These are phyloP conservation scores for Myodes glareolus DNA, from an alignment of 2,113 vertebrate species.

Conservation along the genomic window DNA sequence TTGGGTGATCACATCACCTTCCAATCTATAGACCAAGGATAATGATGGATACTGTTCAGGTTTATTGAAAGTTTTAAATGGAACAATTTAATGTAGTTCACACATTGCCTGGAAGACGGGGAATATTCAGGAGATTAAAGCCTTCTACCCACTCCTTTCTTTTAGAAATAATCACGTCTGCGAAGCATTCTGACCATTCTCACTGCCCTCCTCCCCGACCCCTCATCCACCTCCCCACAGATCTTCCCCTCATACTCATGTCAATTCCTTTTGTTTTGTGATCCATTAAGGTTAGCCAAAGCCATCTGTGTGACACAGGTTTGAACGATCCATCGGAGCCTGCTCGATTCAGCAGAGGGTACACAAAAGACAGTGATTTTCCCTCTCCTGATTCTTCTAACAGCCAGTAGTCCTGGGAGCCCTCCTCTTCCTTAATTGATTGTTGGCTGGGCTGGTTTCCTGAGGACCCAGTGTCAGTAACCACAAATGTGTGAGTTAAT, in stretches of 20 bases:
- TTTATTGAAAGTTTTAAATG: constrained; percentile 8
- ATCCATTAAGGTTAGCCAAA: not conserved
- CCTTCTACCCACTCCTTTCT: not conserved
- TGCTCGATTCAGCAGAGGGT: not conserved
- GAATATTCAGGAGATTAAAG: not conserved
- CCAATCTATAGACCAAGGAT: not conserved
- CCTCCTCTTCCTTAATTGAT: not conserved
- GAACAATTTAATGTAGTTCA: constrained; percentile 21
- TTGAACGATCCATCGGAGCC: not conserved
- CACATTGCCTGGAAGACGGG: not conserved
- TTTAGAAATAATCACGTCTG: not conserved
- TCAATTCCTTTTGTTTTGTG: not conserved
- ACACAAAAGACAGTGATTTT: not conserved
- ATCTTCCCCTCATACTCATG: not conserved
- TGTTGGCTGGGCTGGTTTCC: not conserved
- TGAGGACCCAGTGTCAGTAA: not conserved
- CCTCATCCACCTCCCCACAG: not conserved
- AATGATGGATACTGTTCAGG: not conserved
- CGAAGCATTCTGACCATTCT: not conserved
- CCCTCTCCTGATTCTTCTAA: no score
- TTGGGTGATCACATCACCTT: not conserved
- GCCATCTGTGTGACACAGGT: not conserved
- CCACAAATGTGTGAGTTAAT: not conserved
- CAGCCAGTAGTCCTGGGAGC: not conserved
- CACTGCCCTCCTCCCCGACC: not conserved